Evolutionary conservation across 2,888 invertebrate genomes (phyloP), one percentile per base, ranked within the genome.

Genomic region (Seladonia tumulorum): DNA sequence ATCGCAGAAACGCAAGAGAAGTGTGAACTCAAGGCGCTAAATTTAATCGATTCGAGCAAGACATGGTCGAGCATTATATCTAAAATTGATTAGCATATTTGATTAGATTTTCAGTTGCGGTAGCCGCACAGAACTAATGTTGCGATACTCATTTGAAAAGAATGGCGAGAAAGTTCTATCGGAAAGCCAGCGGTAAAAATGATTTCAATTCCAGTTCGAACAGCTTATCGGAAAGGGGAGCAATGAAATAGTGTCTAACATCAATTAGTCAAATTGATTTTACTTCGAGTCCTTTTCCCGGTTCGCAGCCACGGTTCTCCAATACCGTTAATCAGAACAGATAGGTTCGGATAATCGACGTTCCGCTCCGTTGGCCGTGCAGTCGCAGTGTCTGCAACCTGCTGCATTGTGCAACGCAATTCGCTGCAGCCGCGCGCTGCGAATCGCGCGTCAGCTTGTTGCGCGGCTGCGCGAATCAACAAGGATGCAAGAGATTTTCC

Each of bases 401-500:
- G 81, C 76, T 81, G 81, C 83, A 79, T 72, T 76, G 78, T 76
- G 80, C 86, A 68, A 49, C 72, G 81, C 85, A 71, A 86, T 86
- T 85, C 75, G 79, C 85, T 25, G 60, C 16, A 29, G 60, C 86
- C 84, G 22, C 49, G 81, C 76, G 85, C 86, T 85, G 76, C 78
- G 86, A 76, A 81, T 85, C 85, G 66, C 73, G 75, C 49, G 71
- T 80, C 73, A 75, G 75, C 68, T 42, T 78, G 80, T 71, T 66
- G 39, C 86, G 86, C 86, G 86, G 18, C 85, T 86, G 86, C 86
- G 86, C 86, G 77, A 72, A 72, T 76, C 81, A 79, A 83, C 81
- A 79, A 81, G 86, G 79, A 79, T 76, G 81, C 81, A 72, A 76
- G 85, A 81, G 81, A 78, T 76, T 86, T 81, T 57, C 78, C 85